Base-by-base conservation (phyloP, 1,140 invertebrate species). In the Drosophila parabipectinata region DNA sequence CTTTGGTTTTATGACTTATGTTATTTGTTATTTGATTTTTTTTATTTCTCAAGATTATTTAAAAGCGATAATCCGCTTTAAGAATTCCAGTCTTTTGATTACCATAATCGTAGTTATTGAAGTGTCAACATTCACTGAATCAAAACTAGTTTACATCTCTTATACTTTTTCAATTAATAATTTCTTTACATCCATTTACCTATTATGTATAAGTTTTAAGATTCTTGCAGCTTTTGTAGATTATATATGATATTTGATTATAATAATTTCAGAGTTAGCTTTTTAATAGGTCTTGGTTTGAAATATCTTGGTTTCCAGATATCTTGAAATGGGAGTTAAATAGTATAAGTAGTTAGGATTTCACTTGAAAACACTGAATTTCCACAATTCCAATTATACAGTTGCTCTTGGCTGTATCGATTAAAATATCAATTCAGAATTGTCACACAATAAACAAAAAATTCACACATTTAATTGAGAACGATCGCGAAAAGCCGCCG, bases 401-500 rank as follows among this genome's bases (percentile, higher is more conserved):
- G 24, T 60, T 59, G 44, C 28, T 72, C 37, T 34, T 28, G 30
- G 30, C 55, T 56, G 45, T 39, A 61, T 60, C 21, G 26, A 61
- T 30, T 50, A 21, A 30, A 32, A 48, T 72, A 58, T 71, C 21
- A 15, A 62, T 60, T 10, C 26, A 32, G 47, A 48, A 59, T 74
- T 78, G 71, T 72, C 81, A 77, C 80, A 72, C 37, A 84, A 83
- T 53, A 82, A 82, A 82, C 75, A 83, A 83, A 83, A 83, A 83
- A 79, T 83, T 10, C 80, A 83, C 80, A 76, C 55, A 28, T 7
- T 18, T 45, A 67, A 52, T 52, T 57, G 48, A 30, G 53, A 53
- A 15, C 77, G 80, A 84, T 84, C 81, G 48, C 66, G 32, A 69
- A 72, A 62, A 30, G 68, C 80, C 80, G 80, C 26, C 80, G 80